Conservation (phyloP, 2,888 invertebrate genomes). For the Monochamus alternatus region DNA sequence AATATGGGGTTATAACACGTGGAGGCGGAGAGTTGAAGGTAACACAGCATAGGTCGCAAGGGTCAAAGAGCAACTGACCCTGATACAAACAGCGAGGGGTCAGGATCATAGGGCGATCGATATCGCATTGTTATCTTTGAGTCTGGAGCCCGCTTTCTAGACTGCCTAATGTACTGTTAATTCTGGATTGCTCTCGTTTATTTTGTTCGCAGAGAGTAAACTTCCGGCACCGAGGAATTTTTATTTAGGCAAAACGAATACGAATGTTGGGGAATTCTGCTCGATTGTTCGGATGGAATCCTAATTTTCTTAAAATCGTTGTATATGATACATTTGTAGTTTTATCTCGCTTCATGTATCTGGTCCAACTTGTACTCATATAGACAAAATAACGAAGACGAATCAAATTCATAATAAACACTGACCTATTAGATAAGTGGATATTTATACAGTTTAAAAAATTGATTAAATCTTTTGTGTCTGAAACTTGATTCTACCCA, state of each 20-base stretch:
- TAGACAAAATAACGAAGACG: no score
- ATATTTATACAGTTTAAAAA: no score
- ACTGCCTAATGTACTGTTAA: conserved; percentile 47
- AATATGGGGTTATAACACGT: conserved; percentile 14
- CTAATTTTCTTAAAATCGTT: no score
- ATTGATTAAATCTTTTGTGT: no score
- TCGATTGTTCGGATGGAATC: no score
- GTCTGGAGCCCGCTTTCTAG: conserved; percentile 44
- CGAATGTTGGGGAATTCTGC: no score
- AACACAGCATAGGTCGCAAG: conserved; percentile 24
- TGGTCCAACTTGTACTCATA: no score
- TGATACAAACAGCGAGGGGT: conserved; percentile 49
- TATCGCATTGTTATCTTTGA: conserved; percentile 48
- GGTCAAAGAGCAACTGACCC: conserved; percentile 48
- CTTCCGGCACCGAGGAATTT: not conserved
- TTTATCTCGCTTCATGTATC: no score
- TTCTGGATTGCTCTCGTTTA: conserved; percentile 20
- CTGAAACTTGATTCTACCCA: no score
- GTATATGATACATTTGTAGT: no score
- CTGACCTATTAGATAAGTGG: no score
- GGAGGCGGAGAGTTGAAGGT: conserved; percentile 14
- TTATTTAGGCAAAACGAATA: not conserved
- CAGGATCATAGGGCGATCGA: conserved; percentile 51
- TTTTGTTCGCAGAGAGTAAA: not conserved
- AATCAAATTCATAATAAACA: no score